phyloP scores from a whole-genome alignment of 2,113 vertebrate species.

The Poeciliopsis prolifica region DNA sequence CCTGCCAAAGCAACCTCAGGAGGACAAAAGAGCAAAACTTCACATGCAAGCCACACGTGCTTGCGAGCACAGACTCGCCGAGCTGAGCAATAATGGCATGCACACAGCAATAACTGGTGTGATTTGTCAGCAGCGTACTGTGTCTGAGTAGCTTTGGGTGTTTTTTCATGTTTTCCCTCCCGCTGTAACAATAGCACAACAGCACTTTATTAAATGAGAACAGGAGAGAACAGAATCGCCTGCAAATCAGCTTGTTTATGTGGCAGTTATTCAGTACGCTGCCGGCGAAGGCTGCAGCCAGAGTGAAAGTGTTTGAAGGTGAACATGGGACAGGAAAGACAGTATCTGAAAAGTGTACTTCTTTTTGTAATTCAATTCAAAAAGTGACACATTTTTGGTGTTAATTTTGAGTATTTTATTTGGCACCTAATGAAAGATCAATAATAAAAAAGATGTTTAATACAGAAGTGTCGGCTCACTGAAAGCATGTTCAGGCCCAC shows the following conservation, averaged over 20 bases:
- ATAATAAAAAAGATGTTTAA: too few relatives aligned
- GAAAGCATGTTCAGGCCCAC: too few relatives aligned
- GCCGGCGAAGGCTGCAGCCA: slow-evolving; percentile 44
- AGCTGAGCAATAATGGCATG: slow-evolving; percentile 55
- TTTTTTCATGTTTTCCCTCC: slow-evolving; percentile 68
- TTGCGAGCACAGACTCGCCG: slow-evolving; percentile 15
- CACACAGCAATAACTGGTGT: slow-evolving; percentile 65
- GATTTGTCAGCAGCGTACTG: slow-evolving; percentile 67
- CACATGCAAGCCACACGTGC: slow-evolving; percentile 39
- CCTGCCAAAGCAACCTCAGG: slow-evolving; percentile 60
- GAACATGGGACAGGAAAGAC: background rate
- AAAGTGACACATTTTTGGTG: background rate
- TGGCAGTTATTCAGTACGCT: slow-evolving; percentile 46
- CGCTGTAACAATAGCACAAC: slow-evolving; percentile 71
- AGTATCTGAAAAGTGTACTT: background rate
- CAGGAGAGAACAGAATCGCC: slow-evolving; percentile 59
- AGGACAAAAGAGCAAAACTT: slow-evolving; percentile 59
- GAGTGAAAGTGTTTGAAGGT: slow-evolving; percentile 21
- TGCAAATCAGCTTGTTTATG: slow-evolving; percentile 72
- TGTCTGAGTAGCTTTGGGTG: slow-evolving; percentile 65
- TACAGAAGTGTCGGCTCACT: too few relatives aligned
- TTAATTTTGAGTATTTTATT: background rate
- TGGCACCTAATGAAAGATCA: background rate
- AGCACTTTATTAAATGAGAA: slow-evolving; percentile 72
- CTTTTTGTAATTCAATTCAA: background rate